phyloP scores from a whole-genome alignment of 2,888 invertebrate genomes.

The Netelia fuscicornis region DNA sequence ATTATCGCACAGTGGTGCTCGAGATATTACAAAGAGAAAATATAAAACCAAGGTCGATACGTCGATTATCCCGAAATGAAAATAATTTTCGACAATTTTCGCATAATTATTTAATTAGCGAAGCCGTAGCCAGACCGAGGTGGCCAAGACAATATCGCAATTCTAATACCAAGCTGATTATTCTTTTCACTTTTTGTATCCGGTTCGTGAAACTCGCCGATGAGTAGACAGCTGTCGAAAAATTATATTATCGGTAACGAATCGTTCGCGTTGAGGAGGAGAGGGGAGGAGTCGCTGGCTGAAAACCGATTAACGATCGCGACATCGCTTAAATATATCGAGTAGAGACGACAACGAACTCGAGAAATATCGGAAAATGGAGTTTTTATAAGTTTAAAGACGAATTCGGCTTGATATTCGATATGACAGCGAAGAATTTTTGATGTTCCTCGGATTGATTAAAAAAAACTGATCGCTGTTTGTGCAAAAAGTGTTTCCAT shows the following conservation, averaged over 20 bases:
- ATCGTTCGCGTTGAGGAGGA: constrained; percentile 1
- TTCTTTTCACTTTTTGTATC: neutral
- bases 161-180: neutral
- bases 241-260: neutral
- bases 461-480: too few species aligned
- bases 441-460: too few species aligned
- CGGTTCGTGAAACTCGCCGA: neutral
- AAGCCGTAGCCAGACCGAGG: neutral
- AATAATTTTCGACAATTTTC: constrained; percentile 27
- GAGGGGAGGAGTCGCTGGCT: too few species aligned
- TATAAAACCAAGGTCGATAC: neutral
- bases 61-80: neutral
- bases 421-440: too few species aligned
- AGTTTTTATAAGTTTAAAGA: neutral
- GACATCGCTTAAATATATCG: constrained; percentile 2
- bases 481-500: too few species aligned
- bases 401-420: neutral
- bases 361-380: neutral
- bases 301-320: neutral
- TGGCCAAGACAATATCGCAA: neutral
- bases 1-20: constrained; percentile 16
- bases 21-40: neutral
- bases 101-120: constrained; percentile 39
- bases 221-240: neutral
- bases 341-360: neutral